Evolutionary conservation across 2,888 invertebrate species (phyloP), one percentile per base, ranked within the genome.

Genomic region (Encarsia formosa): DNA sequence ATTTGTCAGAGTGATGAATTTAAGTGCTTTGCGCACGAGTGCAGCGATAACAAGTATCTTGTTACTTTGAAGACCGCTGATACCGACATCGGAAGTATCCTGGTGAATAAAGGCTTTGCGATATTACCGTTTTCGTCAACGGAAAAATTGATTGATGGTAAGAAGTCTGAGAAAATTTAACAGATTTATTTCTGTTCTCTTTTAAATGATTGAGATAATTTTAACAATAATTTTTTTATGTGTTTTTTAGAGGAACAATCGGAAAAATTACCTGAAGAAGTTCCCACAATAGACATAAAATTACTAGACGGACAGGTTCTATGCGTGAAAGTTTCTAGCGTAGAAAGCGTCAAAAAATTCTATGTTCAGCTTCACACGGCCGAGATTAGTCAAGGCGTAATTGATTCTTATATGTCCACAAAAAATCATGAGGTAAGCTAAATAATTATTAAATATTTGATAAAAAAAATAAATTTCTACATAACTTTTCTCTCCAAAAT

Each of bases 1-100:
- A 29, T 50, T 19, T 86, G 86, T 65, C 79, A 81, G 61, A 79
- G 78, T 24, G 81, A 82, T 2, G 71, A 76, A 1, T 82, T 81
- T 63, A 76, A 78, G 52, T 84, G 84, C 65, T 76, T 76, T 29
- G 82, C 85, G 67, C 77, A 81, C 29, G 77, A 77, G 9, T 62
- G 61, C 5, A 68, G 68, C 43, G 65, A 76, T 1, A 78, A 78
- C 9, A 81, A 77, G 49, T 81, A 78, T 63, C 74, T 75, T 24
- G 77, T 81, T 31, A 78, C 78, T 0, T 61, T 82, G 49, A 76
- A 70, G 69, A 75, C 73, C 44, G 76, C 77, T 42, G 78, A 78
- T 0, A 69, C 67, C 2, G 77, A 78, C 59, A 75, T 82, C 2
- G 76, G 76, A 1, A 76, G 78, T 47, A 73, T 64, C 56, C 63